Base-by-base conservation (phyloP, 2,888 invertebrate species). In the Operophtera brumata region DNA sequence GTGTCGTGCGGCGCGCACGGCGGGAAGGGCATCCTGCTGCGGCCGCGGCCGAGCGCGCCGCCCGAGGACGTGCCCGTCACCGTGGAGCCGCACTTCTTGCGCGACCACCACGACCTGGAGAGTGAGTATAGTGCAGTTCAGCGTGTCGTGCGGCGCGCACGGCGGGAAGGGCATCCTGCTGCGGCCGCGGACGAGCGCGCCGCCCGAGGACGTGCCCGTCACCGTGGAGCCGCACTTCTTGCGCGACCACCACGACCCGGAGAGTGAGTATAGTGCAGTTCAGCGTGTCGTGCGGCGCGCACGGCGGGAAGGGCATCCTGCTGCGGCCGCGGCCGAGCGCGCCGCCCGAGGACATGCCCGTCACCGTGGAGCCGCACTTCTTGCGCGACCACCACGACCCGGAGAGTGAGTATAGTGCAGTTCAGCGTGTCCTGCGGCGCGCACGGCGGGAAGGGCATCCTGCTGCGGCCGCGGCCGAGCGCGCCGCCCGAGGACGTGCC, bases 291-390 rank as follows among this genome's bases (percentile, higher is more conserved):
- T 95, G 94, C 72, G 94, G 95, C 7, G 67, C 86, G 10, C 84
- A 86, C 62, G 91, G 92, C 66, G 91, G 91, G 1, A 96, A 97
- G 79, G 99, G 99, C 11, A 94, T 99, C 60, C 95, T 98, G 70
- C 84, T 99, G 54, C 91, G 98, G 48, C 94, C 95, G 40, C 92
- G 93, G 13, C 78, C 92, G 2, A 91, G 93, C 42, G 93, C 93
- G 49, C n/a, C n/a, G n/a, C n/a, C n/a, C n/a, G n/a, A n/a, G 35
- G 97, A 97, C 69, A 91, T 93, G 60, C 92, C 92, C 39, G 91
- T 99, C 34, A 92, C 92, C 9, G 92, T 99, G n/a, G 97, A 98
- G 74, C 98, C 98, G 0, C 87, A 93, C 46, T 97, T 97, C 77
- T 87, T 95, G 53, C 94, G 75, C 43, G 67, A 75, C 62, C 82